Evolutionary conservation across 2,888 invertebrate genomes (phyloP).

Genomic region (Amphipoea lucens): DNA sequence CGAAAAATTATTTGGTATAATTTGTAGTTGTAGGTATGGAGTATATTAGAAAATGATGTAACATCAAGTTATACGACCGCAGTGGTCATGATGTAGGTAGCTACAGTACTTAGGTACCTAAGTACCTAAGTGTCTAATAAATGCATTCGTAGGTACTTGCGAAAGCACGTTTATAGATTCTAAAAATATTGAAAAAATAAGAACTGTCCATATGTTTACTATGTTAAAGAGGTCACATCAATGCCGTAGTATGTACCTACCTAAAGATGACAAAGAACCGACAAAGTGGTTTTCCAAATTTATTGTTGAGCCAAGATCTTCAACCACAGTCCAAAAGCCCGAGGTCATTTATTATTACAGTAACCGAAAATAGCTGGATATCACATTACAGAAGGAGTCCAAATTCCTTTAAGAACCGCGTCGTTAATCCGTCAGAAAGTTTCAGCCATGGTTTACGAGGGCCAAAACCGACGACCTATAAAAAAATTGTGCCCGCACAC

Average conservation of each 20-base stretch:
- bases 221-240: background rate
- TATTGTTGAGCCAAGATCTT: constrained; percentile 22
- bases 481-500: constrained; percentile 84
- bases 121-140: constrained; percentile 9
- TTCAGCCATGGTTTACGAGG: constrained; percentile 80
- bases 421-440: constrained; percentile 77
- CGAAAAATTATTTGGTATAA: background rate
- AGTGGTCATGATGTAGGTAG: background rate
- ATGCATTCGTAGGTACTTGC: background rate
- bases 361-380: constrained; percentile 55
- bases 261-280: background rate
- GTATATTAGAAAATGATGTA: background rate
- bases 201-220: background rate
- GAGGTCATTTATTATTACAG: constrained; percentile 60
- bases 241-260: no score
- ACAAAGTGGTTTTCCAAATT: background rate
- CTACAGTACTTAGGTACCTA: background rate
- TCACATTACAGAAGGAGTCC: constrained; percentile 57
- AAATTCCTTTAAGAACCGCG: constrained; percentile 71
- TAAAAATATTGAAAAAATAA: background rate
- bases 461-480: constrained; percentile 74
- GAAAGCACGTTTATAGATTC: background rate
- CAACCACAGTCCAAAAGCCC: constrained; percentile 28
- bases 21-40: background rate
- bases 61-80: constrained; percentile 3